Evolutionary conservation across 2,888 invertebrate genomes (phyloP).

Genomic region (Diploptera punctata): DNA sequence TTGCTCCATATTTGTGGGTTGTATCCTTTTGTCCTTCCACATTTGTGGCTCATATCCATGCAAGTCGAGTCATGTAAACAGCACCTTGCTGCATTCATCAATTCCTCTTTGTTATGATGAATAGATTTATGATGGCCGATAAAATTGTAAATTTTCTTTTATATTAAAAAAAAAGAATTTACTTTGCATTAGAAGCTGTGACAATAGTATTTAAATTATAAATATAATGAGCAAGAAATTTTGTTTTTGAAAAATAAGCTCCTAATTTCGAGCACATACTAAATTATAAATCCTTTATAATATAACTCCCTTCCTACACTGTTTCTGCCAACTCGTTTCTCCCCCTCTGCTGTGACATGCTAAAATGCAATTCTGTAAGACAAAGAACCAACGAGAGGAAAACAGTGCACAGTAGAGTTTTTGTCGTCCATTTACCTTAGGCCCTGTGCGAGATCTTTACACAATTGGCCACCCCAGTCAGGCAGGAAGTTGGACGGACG

Average conservation of each 20-base stretch:
- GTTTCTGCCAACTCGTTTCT: conserved; percentile 23
- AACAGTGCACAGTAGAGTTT: conserved; percentile 39
- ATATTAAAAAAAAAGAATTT: no score
- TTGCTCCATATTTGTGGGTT: no score
- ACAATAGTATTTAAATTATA: neutral
- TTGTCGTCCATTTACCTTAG: conserved; percentile 55
- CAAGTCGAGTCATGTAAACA: no score
- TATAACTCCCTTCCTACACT: neutral
- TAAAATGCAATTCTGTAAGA: conserved; percentile 28
- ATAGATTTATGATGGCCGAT: no score
- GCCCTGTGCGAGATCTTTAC: conserved; percentile 53
- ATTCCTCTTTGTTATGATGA: no score
- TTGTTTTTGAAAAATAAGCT: neutral
- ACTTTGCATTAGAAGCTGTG: no score
- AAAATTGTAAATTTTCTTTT: no score
- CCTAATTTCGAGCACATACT: conserved; percentile 14
- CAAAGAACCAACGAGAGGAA: conserved; percentile 36
- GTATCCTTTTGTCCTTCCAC: no score
- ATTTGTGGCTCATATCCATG: no score
- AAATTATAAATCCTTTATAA: neutral
- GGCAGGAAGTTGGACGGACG: conserved; percentile 45
- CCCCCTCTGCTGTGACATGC: conserved; percentile 29
- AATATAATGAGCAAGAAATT: neutral
- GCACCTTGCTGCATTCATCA: no score
- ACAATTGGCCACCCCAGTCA: conserved; percentile 45